Evolutionary conservation across 2,888 invertebrate species (phyloP), one percentile per base, ranked within the genome.

Genomic region (Agonopterix arenella): DNA sequence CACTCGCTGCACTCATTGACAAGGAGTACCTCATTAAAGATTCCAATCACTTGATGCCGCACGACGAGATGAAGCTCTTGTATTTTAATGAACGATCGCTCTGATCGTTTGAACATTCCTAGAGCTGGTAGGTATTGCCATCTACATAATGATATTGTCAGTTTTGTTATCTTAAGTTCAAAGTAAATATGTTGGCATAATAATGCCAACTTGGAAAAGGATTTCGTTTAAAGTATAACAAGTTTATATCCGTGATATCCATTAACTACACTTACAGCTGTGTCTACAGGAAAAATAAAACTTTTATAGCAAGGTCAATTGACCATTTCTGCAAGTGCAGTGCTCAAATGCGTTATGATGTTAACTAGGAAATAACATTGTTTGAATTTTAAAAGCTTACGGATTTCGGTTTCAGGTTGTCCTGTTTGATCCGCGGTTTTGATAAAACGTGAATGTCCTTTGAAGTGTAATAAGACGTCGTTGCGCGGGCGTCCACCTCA

Each of bases 401-500:
- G 64, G 65, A 73, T 75, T 76, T 76, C 52, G 64, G 60, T 56
- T 64, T 60, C 57, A 62, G 62, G 55, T 61, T 65, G 66, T 66
- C 61, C 66, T 66, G 68, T 67, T 69, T 66, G 66, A 73, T 72
- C 65, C 53, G 64, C 64, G 58, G 62, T 63, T 56, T 65, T 61
- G 69, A 73, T 75, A 70, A 68, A 70, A 66, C 66, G 67, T 73
- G 72, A 73, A 76, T 76, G 70, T 73, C 74, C 71, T 76, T 79
- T 73, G 68, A 68, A 77, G 73, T 73, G 71, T 64, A 70, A 62
- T 61, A 11, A 68, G 64, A 7, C 60, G 70, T 61, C 64, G 68
- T 72, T 66, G 68, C 60, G 70, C 77, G 84, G 83, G 70, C 83
- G 71, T 82, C 81, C 65, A 84, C 82, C 84, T 77, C 76, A 64